Conservation (phyloP, 2,113 vertebrate genomes). For the Ptychochromis oligacanthus region DNA sequence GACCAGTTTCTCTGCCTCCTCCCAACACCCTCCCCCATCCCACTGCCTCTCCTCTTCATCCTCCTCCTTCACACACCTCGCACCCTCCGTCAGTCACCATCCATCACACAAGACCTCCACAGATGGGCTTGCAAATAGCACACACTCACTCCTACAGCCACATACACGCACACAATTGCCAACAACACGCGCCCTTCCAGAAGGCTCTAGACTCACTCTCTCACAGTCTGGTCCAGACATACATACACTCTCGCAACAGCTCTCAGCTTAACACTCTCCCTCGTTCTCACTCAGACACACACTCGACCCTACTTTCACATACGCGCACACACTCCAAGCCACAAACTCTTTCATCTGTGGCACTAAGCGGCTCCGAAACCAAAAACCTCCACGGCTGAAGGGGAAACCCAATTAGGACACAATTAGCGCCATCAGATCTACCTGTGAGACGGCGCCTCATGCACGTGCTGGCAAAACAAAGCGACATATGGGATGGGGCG, state of each 20-base stretch:
- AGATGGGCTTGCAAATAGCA: slow-evolving; percentile 51
- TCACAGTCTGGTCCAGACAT: slow-evolving; percentile 17
- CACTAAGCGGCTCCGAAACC: slow-evolving; percentile 30
- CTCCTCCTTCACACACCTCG: slow-evolving; percentile 59
- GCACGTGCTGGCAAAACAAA: slow-evolving; percentile 40
- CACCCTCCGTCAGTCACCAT: slow-evolving; percentile 69
- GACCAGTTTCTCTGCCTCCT: slow-evolving; percentile 33
- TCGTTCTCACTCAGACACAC: neutral
- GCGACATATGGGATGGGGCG: slow-evolving; percentile 10
- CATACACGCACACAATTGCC: neutral
- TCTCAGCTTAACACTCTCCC: slow-evolving; percentile 10
- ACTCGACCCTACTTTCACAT: neutral
- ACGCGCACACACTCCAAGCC: neutral
- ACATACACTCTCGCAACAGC: slow-evolving; percentile 8
- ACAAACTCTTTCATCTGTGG: slow-evolving; percentile 39
- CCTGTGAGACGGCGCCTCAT: slow-evolving; percentile 45
- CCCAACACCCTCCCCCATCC: slow-evolving; percentile 53
- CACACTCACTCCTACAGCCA: neutral
- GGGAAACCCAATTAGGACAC: slow-evolving; percentile 54
- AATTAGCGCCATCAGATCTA: slow-evolving; percentile 58
- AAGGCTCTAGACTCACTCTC: slow-evolving; percentile 7
- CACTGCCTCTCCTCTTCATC: slow-evolving; percentile 41
- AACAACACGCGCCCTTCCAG: neutral
- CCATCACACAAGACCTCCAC: slow-evolving; percentile 68
- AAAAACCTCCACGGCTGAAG: slow-evolving; percentile 12